Evolutionary conservation across 2,888 invertebrate genomes (phyloP).

Genomic region (Brachypterus glaber): DNA sequence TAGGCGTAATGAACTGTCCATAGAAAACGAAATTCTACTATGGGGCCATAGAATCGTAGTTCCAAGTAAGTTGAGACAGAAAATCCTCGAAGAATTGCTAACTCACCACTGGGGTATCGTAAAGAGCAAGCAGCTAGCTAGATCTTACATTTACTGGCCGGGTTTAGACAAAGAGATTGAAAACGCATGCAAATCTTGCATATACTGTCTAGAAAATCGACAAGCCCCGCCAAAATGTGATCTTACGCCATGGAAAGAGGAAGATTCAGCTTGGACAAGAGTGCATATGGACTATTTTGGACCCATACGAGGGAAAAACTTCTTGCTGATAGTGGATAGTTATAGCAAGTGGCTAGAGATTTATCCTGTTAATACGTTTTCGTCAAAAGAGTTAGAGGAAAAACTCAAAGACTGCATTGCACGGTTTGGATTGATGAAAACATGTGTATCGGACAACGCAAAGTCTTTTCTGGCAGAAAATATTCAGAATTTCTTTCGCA

Average conservation of each 20-base stretch:
- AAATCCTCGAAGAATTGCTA: slow-evolving; percentile 5
- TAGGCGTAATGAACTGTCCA: slow-evolving; percentile 2
- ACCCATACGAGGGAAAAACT: no score
- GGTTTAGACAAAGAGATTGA: no score
- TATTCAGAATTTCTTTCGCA: no score
- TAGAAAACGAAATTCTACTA: no score
- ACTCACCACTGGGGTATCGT: slow-evolving; percentile 6
- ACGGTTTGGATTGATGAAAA: slow-evolving; percentile 10
- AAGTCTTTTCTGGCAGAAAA: slow-evolving; percentile 1
- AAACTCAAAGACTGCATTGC: slow-evolving; percentile 2
- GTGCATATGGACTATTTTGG: no score
- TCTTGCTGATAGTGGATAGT: no score
- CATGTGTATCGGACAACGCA: slow-evolving; percentile 11
- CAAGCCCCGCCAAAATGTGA: neutral
- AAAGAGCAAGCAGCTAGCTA: slow-evolving; percentile 5
- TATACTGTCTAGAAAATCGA: neutral
- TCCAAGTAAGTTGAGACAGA: neutral
- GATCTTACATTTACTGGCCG: slow-evolving; percentile 6
- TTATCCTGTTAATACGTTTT: neutral
- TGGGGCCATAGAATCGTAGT: slow-evolving; percentile 8
- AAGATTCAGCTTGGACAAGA: neutral
- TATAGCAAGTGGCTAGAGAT: slow-evolving; percentile 1
- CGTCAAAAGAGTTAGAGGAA: neutral
- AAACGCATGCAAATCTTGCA: neutral
- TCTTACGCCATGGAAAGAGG: neutral